Evolutionary conservation across 2,113 vertebrate genomes (phyloP), one percentile per base, ranked within the genome.

Genomic region (Colius striatus): DNA sequence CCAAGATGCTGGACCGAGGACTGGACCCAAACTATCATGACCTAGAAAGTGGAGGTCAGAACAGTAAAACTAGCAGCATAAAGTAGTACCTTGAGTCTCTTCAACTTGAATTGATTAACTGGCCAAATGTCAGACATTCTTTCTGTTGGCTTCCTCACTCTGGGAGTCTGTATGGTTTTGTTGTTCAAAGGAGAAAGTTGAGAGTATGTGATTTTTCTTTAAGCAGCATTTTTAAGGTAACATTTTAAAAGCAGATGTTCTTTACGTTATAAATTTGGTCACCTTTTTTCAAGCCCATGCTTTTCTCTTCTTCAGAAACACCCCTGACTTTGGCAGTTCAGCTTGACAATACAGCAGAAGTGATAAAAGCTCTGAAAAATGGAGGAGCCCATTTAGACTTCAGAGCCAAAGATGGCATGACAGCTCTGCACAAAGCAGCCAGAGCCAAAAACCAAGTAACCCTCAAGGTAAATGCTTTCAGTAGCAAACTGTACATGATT

Each of bases 1-100:
- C 94, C 13, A 99, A 99, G 97, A 97, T 99, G 98, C 79, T 99
- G 96, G 99, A 99, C 54, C 97, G 98, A 89, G 99, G 99, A 76
- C 96, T 99, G 78, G 99, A 99, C 84, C 99, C 99, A 22, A 99
- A 99, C 91, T 99, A 99, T 93, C 99, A 99, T 2, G 99, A 99
- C 92, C 87, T 98, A 11, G 99, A 99, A 30, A 99, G 96, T 2
- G 99, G 99, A 92, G 99, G 99, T 99, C 97, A 95, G 91, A 80
- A 68, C 66, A 94, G 21, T 27, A 61, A 77, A 94, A 74, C 27
- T 18, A 32, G 43, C 75, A 87, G 32, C 29, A 34, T 61, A 27
- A 41, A 72, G 18, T 72, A 34, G 20, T 25, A 38, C 25, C 16
- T 36, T 73, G 75, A 60, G 10, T 74, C 92, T 66, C 13, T 86